These are phyloP conservation scores for Rhinogobius similis DNA, from an alignment of 2,113 vertebrate genomes.

Conservation along the genomic window DNA sequence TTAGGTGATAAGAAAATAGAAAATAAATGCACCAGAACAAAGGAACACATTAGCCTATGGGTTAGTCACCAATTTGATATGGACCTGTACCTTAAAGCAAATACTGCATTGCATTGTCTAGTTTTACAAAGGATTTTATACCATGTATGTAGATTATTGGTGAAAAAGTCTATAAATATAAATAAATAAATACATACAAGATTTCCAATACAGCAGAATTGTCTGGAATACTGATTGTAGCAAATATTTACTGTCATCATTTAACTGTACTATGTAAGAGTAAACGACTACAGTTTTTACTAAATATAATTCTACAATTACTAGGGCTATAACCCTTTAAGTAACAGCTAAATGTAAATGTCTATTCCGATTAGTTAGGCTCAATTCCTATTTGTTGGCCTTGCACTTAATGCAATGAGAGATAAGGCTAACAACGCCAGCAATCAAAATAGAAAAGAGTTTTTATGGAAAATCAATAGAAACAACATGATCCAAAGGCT, in stretches of 20 bases:
- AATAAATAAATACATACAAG: no score
- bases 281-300: no score
- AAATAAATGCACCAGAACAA: neutral
- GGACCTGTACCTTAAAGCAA: no score
- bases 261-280: no score
- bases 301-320: no score
- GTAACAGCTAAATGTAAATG: neutral
- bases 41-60: no score
- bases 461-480: conserved; percentile 11
- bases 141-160: neutral
- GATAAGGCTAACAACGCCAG: neutral
- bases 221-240: no score
- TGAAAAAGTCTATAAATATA: no score
- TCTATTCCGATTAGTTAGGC: no score
- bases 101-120: no score
- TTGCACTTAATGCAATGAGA: neutral
- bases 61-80: neutral
- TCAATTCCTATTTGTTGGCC: neutral
- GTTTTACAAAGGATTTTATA: neutral
- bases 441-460: neutral
- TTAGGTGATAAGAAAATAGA: neutral
- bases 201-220: no score
- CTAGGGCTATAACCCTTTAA: neutral
- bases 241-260: no score
- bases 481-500: conserved; percentile 28